Conservation (phyloP, 2,113 vertebrate genomes). For the Tringa solitaria region DNA sequence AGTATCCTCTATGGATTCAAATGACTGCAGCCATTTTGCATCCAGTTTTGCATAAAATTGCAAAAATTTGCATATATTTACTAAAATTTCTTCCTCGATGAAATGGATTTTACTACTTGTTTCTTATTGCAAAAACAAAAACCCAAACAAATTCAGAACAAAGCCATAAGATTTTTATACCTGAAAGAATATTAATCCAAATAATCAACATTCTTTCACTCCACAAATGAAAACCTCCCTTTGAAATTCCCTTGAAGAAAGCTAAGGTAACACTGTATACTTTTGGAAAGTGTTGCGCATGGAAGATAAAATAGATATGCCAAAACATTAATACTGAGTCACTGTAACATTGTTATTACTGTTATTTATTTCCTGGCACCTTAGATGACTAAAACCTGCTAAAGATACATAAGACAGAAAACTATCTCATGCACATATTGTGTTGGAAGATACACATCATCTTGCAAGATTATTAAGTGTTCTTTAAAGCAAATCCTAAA, state of each 20-base stretch:
- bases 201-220: not conserved
- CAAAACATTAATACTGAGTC: not conserved
- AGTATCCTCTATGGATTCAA: not conserved
- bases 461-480: not conserved
- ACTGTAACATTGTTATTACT: not conserved
- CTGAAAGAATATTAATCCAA: not conserved
- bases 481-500: not conserved
- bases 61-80: not conserved
- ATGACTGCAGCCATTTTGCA: not conserved
- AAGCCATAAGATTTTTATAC: not conserved
- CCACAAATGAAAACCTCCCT: not conserved
- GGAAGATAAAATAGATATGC: not conserved
- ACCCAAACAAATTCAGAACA: not conserved
- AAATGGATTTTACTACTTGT: not conserved
- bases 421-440: not conserved
- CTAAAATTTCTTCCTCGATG: not conserved
- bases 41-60: not conserved
- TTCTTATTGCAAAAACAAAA: not conserved
- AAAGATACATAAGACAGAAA: not conserved
- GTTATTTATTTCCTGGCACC: not conserved
- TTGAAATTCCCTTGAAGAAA: not conserved
- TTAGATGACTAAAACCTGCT: not conserved
- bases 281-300: not conserved
- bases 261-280: not conserved
- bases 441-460: not conserved